phyloP scores from a whole-genome alignment of 2,888 invertebrate species.

The Rotaria sp. region DNA sequence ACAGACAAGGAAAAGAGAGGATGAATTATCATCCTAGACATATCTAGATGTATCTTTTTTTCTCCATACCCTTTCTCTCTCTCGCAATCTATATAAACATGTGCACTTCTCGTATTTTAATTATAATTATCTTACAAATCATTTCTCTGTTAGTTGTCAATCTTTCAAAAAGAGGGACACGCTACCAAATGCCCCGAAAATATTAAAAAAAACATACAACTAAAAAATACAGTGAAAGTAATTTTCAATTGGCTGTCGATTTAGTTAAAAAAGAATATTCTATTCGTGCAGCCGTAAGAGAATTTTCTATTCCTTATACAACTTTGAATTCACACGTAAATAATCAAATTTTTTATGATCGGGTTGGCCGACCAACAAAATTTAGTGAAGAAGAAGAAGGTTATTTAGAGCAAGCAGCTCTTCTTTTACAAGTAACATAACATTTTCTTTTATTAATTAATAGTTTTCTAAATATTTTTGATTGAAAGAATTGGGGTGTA shows the following conservation, averaged over 20 bases:
- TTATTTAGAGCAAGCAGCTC: background rate
- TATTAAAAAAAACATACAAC: background rate
- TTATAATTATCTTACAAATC: too few relatives aligned
- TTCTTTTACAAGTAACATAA: background rate
- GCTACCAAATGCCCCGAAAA: background rate
- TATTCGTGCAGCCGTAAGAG: background rate
- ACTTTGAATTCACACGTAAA: background rate
- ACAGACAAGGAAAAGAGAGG: too few relatives aligned
- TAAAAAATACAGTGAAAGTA: background rate
- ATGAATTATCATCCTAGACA: too few relatives aligned
- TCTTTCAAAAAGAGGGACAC: too few relatives aligned
- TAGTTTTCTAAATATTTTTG: background rate
- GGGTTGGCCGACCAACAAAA: background rate
- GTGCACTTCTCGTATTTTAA: too few relatives aligned
- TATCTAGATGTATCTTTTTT: too few relatives aligned
- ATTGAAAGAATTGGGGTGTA: background rate
- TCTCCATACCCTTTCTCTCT: too few relatives aligned
- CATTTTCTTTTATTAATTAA: too few relatives aligned
- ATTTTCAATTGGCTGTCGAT: background rate
- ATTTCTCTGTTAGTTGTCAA: too few relatives aligned
- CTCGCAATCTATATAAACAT: too few relatives aligned
- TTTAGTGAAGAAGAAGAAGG: background rate
- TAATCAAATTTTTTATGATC: background rate
- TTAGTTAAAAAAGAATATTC: background rate
- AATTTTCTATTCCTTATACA: background rate